Conservation (phyloP, 2,113 vertebrate genomes). For the Podiceps cristatus region DNA sequence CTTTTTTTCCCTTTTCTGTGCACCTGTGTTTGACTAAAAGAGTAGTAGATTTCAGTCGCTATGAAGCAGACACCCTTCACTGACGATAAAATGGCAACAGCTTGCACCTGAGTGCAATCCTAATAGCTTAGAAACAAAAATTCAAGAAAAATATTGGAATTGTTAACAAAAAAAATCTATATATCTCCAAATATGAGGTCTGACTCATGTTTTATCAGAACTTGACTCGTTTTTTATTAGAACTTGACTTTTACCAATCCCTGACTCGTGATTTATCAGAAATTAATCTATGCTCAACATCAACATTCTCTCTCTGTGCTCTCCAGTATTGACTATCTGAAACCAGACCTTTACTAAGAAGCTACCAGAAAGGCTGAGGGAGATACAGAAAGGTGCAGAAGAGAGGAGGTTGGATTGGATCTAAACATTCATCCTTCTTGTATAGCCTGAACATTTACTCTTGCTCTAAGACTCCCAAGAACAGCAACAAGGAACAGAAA, state of each 20-base stretch:
- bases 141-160: background rate
- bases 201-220: background rate
- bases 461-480: background rate
- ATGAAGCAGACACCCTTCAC: background rate
- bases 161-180: background rate
- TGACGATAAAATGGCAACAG: background rate
- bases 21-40: background rate
- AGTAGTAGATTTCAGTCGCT: background rate
- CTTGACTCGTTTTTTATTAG: background rate
- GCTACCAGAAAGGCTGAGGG: background rate
- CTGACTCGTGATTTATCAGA: background rate
- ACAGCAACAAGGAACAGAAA: background rate
- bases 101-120: background rate
- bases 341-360: background rate
- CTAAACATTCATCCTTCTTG: background rate
- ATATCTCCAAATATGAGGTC: background rate
- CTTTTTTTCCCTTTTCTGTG: background rate
- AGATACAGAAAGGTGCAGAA: background rate
- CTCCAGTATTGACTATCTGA: background rate
- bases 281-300: background rate
- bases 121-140: background rate
- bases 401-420: background rate
- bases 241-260: background rate
- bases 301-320: background rate
- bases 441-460: background rate